These are phyloP conservation scores for Saccostrea cuccullata DNA, from an alignment of 1,140 invertebrate genomes.

Conservation along the genomic window DNA sequence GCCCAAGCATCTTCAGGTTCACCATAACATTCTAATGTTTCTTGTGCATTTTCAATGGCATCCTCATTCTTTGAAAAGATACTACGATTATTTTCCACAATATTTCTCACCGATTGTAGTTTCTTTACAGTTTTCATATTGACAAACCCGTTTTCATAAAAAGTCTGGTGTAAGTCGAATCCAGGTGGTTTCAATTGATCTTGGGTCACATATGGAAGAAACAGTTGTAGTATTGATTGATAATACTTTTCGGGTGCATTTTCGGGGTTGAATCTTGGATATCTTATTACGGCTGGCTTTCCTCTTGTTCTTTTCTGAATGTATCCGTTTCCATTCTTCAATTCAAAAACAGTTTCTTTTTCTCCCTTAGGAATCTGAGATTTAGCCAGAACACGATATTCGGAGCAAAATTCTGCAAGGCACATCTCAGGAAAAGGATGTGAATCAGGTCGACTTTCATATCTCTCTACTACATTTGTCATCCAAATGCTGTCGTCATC, in stretches of 20 bases:
- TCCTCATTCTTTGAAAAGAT: not conserved
- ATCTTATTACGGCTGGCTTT: slow-evolving; percentile 28
- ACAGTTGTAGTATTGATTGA: slow-evolving; percentile 38
- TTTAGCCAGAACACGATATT: too few relatives aligned
- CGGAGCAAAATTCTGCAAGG: not conserved
- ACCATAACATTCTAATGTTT: slow-evolving; percentile 23
- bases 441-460: too few relatives aligned
- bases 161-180: slow-evolving; percentile 38
- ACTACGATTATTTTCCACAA: slow-evolving; percentile 27
- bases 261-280: slow-evolving; percentile 11
- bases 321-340: slow-evolving; percentile 44
- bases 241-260: slow-evolving; percentile 45
- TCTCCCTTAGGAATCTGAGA: too few relatives aligned
- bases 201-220: slow-evolving; percentile 45
- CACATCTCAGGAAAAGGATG: too few relatives aligned
- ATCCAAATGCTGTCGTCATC: too few relatives aligned
- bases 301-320: slow-evolving; percentile 47
- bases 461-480: too few relatives aligned
- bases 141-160: slow-evolving; percentile 50
- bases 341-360: not conserved
- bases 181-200: not conserved
- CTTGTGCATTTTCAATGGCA: slow-evolving; percentile 7
- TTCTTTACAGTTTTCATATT: not conserved
- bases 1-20: not conserved
- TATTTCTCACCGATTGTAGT: slow-evolving; percentile 9